Base-by-base conservation (phyloP, 1,140 invertebrate genomes). In the Diorhabda elongata region DNA sequence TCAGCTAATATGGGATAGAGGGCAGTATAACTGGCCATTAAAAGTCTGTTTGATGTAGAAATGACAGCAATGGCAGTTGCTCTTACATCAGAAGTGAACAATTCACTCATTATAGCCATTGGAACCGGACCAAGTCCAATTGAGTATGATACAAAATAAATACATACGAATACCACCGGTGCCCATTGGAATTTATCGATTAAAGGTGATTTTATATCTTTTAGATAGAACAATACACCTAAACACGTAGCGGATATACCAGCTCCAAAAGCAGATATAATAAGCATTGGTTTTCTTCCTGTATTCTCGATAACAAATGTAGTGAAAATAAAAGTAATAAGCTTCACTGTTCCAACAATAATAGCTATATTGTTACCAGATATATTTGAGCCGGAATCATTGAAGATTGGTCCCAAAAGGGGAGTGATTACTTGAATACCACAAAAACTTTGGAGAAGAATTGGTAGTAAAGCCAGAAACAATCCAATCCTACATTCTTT, bases 1-100 rank as follows among this genome's bases (percentile, higher is more conserved):
- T 60, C 58, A 3, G 58, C n/a, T 6, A 60, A 11, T 6, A 60
- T 11, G 5, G 58, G 58, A 11, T 26, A 60, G 2, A 11, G 8
- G 11, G 42, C n/a, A 3, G 26, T 60, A 11, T 11, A 26, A 11
- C 8, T 2, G 26, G 58, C 7, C 3, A 42, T 60, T 9, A 60
- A n/a, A 11, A 60, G 42, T 6, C 8, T n/a, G 6, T 6, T 11
- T 42, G 8, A 7, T 3, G 58, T 60, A 6, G 58, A 60, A 8
- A 91, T 90, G 4, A 93, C 83, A 0, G 90, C 88, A 1, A 90
- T 89, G 2, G 92, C 92, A 3, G 87, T 81, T 0, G 91, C 89
- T 60, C 42, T 60, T 3, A 60, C 58, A 60, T 60, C 58, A 42
- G 11, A 2, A 42, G 7, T 3, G 6, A 60, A 60, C 7, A 60